A percentile compares a stretch with the other conserved stretches of the same genome.
These are phyloP conservation scores for Petroica traversi DNA, from an alignment of 2,113 vertebrate genomes.

Conservation along the genomic window DNA sequence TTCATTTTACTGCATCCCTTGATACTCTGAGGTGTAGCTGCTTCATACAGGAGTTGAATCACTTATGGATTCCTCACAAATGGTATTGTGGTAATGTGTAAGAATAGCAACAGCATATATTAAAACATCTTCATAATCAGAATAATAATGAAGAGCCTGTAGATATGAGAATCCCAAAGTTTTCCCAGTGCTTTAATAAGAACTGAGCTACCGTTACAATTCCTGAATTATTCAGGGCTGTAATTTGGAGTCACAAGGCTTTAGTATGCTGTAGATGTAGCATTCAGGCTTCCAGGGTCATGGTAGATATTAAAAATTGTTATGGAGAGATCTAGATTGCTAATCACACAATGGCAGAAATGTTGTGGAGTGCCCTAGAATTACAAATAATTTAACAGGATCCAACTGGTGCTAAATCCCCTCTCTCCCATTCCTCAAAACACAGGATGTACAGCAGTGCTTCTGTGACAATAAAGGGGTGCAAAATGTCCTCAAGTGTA, in stretches of 20 bases:
- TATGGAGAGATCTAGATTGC: constrained; percentile 66
- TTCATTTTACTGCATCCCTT: background rate
- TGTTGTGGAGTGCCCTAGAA: constrained; percentile 30
- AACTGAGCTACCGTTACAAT: constrained; percentile 44
- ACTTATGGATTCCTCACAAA: background rate
- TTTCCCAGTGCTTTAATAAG: constrained; percentile 61
- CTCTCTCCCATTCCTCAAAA: background rate
- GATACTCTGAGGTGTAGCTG: background rate
- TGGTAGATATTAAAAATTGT: constrained; percentile 77
- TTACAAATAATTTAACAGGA: constrained; percentile 63
- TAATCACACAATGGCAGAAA: constrained; percentile 61
- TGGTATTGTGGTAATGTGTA: background rate
- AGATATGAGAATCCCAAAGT: constrained; percentile 63
- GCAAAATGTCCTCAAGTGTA: background rate
- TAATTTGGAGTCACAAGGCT: constrained; percentile 49
- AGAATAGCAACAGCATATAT: constrained; percentile 27
- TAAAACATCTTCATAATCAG: constrained; percentile 38
- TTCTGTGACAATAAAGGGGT: constrained; percentile 4
- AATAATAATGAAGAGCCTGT: constrained; percentile 36
- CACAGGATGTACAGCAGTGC: background rate
- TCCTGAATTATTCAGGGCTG: constrained; percentile 74
- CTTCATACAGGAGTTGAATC: constrained; percentile 4
- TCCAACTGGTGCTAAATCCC: background rate
- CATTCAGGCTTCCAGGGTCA: constrained; percentile 64
- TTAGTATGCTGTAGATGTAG: constrained; percentile 69